Conservation (phyloP, 1,140 invertebrate species). For the Ruditapes philippinarum region DNA sequence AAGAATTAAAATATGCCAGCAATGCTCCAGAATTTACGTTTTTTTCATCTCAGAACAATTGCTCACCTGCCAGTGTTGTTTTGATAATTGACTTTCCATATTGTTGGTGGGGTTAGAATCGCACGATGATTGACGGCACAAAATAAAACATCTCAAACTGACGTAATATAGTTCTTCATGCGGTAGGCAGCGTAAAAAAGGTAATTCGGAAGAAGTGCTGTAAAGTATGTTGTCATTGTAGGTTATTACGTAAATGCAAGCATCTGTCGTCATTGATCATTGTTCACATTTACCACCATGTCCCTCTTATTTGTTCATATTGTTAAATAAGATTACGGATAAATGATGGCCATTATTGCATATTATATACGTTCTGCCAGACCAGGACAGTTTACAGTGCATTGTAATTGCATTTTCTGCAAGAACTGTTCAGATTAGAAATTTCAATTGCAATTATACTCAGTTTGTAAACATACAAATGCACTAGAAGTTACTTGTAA, state of each 20-base stretch:
- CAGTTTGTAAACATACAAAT: no score
- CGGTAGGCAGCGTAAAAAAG: neutral
- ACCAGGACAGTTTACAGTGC: no score
- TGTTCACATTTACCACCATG: no score
- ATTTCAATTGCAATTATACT: no score
- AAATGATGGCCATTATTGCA: no score
- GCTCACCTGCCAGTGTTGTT: conserved; percentile 35
- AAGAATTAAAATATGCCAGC: conserved; percentile 38
- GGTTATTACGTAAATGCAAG: neutral
- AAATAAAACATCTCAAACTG: conserved; percentile 15
- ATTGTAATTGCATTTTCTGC: no score
- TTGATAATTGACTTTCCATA: conserved; percentile 41
- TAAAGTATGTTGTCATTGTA: neutral
- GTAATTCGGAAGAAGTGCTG: neutral
- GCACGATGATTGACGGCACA: conserved; percentile 27
- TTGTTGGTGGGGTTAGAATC: conserved; percentile 22
- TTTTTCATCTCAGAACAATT: conserved; percentile 37
- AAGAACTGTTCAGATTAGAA: no score
- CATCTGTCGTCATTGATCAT: neutral
- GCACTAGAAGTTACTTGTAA: no score
- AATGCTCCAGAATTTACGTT: neutral
- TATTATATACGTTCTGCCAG: no score
- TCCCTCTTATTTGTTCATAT: neutral
- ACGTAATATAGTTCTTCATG: neutral
- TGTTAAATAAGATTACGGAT: no score